Conservation (phyloP, 2,113 vertebrate species). For the Pontoporia blainvillei region DNA sequence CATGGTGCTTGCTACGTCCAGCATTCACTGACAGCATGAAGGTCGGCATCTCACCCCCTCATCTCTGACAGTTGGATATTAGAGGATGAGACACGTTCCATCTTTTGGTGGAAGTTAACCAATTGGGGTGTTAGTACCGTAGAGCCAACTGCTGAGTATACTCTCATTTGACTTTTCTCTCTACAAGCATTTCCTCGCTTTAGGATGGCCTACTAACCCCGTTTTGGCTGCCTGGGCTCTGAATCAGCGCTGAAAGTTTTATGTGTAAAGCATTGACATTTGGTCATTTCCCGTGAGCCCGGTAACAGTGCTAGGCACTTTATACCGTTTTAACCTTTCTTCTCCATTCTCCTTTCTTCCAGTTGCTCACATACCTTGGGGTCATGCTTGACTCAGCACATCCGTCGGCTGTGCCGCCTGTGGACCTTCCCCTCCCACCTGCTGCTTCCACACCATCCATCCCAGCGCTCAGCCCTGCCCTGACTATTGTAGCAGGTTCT, state of each 20-base stretch:
- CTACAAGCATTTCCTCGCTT: neutral
- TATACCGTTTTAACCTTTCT: neutral
- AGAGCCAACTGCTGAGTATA: neutral
- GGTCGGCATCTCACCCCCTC: neutral
- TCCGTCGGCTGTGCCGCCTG: neutral
- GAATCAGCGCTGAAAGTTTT: neutral
- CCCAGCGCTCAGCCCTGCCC: neutral
- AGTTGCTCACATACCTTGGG: neutral
- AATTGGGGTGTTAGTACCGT: neutral
- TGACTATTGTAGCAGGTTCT: no score
- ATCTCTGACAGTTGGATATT: neutral
- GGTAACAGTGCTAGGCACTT: neutral
- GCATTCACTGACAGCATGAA: accelerated
- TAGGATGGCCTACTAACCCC: neutral
- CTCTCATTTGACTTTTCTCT: neutral
- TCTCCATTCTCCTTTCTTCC: neutral
- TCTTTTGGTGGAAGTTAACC: neutral
- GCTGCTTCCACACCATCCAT: neutral
- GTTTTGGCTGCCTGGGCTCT: neutral
- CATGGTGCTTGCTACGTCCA: neutral
- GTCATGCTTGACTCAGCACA: neutral
- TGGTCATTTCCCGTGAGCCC: neutral
- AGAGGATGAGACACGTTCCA: neutral
- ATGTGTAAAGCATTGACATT: neutral
- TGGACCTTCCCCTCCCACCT: neutral